Conservation (phyloP, 2,113 vertebrate genomes). For the Clarias macrocephalus region DNA sequence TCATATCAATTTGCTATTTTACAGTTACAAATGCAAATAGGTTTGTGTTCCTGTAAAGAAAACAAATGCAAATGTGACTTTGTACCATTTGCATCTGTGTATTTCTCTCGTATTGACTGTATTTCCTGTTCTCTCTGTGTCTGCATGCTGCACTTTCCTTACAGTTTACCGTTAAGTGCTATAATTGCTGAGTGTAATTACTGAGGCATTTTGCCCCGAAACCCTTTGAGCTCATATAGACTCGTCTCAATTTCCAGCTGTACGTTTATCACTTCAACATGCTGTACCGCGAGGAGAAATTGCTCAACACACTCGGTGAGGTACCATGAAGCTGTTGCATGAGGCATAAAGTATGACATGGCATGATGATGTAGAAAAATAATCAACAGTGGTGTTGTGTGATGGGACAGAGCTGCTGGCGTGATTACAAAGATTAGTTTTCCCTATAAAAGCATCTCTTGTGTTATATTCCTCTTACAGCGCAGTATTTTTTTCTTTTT, state of each 20-base stretch:
- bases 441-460: background rate
- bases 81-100: background rate
- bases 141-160: constrained; percentile 14
- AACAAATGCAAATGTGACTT: background rate
- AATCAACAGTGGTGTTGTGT: no score
- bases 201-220: constrained; percentile 27
- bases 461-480: background rate
- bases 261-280: constrained; percentile 41
- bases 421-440: background rate
- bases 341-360: background rate
- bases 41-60: background rate
- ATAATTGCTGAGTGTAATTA: constrained; percentile 47
- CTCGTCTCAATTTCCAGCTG: constrained; percentile 35
- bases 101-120: background rate
- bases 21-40: background rate
- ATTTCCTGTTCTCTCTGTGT: constrained; percentile 7
- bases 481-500: background rate
- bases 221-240: constrained; percentile 31
- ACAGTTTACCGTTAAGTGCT: constrained; percentile 28
- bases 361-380: background rate
- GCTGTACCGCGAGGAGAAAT: background rate
- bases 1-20: background rate
- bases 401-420: no score
- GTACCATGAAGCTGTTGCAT: background rate
- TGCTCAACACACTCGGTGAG: background rate